These are phyloP conservation scores for Heteromormyrus szaboi DNA, from an alignment of 2,797 vertebrate genomes.

Conservation along the genomic window DNA sequence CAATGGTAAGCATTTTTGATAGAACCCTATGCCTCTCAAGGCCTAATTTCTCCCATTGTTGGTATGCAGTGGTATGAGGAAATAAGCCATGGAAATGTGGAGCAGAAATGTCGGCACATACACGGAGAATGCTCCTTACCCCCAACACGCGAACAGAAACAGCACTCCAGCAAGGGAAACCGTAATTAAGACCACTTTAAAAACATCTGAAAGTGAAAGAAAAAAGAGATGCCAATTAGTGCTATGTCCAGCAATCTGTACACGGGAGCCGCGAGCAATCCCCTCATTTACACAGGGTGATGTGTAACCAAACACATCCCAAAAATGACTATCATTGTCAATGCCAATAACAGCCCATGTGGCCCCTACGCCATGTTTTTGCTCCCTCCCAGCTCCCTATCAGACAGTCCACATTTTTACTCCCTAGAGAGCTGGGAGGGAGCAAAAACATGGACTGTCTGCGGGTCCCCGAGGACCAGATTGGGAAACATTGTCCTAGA, in stretches of 20 bases:
- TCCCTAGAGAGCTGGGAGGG: background rate
- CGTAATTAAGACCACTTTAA: background rate
- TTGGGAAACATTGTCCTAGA: background rate
- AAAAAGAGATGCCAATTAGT: background rate
- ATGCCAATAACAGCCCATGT: background rate
- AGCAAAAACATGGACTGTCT: background rate
- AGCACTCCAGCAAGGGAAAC: background rate
- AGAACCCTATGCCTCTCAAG: background rate
- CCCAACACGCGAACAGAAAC: background rate
- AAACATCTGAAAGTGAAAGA: background rate
- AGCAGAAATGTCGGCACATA: background rate
- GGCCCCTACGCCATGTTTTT: background rate
- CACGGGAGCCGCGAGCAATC: background rate
- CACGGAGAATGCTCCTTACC: slow-evolving; percentile 2
- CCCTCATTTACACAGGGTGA: background rate
- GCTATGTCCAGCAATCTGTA: background rate
- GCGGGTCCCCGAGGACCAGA: background rate
- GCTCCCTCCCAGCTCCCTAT: background rate
- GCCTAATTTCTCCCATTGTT: background rate
- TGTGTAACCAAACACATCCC: background rate
- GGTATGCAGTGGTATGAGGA: background rate
- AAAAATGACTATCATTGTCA: background rate
- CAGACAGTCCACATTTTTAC: background rate
- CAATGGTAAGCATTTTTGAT: background rate
- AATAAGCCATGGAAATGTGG: background rate